Conservation (phyloP, 2,888 invertebrate species). For the Phlogophora meticulosa region DNA sequence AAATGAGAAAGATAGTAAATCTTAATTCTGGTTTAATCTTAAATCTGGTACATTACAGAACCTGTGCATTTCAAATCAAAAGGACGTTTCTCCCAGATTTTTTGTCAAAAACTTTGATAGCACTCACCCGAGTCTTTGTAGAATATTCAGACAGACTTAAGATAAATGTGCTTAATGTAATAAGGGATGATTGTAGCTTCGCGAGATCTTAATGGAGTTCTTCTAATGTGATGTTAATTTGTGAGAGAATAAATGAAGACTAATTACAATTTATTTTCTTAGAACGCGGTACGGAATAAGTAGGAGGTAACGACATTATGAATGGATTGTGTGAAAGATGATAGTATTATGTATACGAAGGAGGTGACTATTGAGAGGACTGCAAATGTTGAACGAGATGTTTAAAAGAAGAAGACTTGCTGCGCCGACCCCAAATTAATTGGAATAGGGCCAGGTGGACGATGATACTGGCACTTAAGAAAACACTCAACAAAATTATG, state of each 20-base stretch:
- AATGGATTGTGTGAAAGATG: no score
- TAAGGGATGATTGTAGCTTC: constrained; percentile 33
- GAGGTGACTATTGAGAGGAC: no score
- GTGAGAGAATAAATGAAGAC: constrained; percentile 26
- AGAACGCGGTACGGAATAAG: not conserved
- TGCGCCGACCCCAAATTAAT: no score
- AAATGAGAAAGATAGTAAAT: no score
- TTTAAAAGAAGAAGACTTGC: no score
- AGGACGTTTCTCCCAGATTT: constrained; percentile 12
- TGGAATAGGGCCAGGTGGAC: no score
- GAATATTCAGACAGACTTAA: constrained; percentile 41
- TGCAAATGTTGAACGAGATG: no score
- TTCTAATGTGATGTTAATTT: constrained; percentile 32
- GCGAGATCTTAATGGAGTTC: constrained; percentile 25
- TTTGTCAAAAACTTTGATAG: constrained; percentile 50
- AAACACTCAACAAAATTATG: no score
- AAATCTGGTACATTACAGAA: constrained; percentile 20
- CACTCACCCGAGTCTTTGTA: constrained; percentile 28
- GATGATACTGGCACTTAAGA: no score
- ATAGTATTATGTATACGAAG: no score
- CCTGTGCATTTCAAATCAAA: constrained; percentile 8
- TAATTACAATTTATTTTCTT: constrained; percentile 31
- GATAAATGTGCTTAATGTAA: constrained; percentile 51
- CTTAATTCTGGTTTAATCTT: not conserved
- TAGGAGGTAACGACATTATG: no score